Base-by-base conservation (phyloP, 2,113 vertebrate species). In the Atlantisia rogersi region DNA sequence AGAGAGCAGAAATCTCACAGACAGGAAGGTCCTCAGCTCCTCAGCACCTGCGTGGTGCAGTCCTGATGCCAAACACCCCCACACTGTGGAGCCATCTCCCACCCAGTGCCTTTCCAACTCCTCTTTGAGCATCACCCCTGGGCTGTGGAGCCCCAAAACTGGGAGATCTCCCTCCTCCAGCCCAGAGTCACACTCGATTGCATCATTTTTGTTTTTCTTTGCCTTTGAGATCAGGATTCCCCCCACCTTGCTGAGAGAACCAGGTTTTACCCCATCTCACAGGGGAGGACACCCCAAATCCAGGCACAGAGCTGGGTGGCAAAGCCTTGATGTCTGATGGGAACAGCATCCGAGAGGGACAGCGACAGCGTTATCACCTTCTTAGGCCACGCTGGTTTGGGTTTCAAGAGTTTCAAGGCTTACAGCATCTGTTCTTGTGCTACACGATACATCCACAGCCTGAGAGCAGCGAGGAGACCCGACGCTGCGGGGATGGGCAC, bases 311-410 rank as follows among this genome's bases (percentile, higher is more conserved):
- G 28, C 8, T 0, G 40, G 85, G 42, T 3, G 77, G 70, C 76
- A 26, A 20, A 86, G 35, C 75, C 75, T 22, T 0, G 39, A 40
- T 40, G 19, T 2, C 58, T 35, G 3, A 16, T 0, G 28, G 63
- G 82, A 65, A 31, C 59, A 11, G 83, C 8, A 32, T 1, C 76
- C 31, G 20, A 19, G 0, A 28, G 69, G 56, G 40, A 53, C 9
- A 28, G 52, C 26, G 28, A 56, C 53, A 31, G 60, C 9, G 1
- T 16, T 2, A 17, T 37, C 13, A 0, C 39, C 3, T 26, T 21
- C 25, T 5, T 12, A 1, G 35, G 28, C 7, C 0, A 10, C 2
- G 2, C 2, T 2, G 31, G 6, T 3, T 6, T 6, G 68, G 20
- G 7, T 29, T 11, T 8, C 5, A 4, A 16, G 62, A 14, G 9